These are phyloP conservation scores for Fulica atra DNA, from an alignment of 2,113 vertebrate genomes.

Conservation along the genomic window DNA sequence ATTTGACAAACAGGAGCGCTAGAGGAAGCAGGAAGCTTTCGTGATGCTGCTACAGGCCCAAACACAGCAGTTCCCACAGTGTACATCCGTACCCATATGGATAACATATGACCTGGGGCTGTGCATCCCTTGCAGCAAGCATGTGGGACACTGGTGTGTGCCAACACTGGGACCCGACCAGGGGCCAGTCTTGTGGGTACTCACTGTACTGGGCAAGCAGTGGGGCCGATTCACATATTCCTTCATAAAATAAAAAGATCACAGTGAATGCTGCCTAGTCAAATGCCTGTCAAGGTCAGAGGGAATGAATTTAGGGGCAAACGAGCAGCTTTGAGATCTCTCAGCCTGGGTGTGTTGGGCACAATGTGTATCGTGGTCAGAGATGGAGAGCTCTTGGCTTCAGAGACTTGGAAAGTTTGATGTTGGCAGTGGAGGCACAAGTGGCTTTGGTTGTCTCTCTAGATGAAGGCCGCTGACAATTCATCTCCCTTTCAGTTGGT, in stretches of 20 bases:
- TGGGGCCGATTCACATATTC: not conserved
- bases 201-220: not conserved
- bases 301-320: not conserved
- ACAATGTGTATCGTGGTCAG: not conserved
- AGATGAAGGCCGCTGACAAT: not conserved
- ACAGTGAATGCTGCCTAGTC: not conserved
- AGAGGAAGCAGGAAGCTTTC: not conserved
- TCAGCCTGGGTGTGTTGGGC: not conserved
- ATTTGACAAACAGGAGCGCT: not conserved
- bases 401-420: not conserved
- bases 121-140: accelerated
- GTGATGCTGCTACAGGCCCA: not conserved
- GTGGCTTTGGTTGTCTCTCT: not conserved
- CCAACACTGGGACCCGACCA: accelerated
- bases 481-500: not conserved
- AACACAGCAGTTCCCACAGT: not conserved
- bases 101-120: not conserved
- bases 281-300: not conserved
- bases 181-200: not conserved
- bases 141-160: accelerated
- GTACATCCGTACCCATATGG: not conserved
- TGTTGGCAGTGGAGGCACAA: not conserved
- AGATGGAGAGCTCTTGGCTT: not conserved
- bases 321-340: not conserved
- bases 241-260: not conserved